phyloP scores from a whole-genome alignment of 2,113 vertebrate species.

The Aramus guarauna region DNA sequence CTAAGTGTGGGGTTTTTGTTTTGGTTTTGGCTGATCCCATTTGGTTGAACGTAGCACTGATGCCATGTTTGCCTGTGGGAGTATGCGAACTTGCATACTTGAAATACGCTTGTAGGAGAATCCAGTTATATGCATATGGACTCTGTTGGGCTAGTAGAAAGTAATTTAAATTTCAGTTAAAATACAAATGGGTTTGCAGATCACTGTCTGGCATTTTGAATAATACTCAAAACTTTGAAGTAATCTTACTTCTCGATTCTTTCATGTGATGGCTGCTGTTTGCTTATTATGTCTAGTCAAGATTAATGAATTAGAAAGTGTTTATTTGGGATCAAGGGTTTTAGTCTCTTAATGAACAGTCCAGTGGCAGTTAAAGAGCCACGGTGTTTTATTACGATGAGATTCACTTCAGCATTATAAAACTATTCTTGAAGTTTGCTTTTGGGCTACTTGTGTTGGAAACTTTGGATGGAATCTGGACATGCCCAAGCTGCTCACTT shows the following conservation, averaged over 20 bases:
- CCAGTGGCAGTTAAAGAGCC: background rate
- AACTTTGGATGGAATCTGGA: background rate
- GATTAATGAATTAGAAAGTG: background rate
- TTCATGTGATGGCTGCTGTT: background rate
- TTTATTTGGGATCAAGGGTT: background rate
- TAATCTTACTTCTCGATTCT: background rate
- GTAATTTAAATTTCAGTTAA: background rate
- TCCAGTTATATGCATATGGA: background rate
- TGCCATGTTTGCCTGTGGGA: background rate
- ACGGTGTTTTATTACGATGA: background rate
- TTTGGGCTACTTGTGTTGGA: background rate
- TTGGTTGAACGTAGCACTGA: background rate
- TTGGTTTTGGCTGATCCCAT: background rate
- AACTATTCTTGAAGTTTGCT: background rate
- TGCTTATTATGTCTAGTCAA: background rate
- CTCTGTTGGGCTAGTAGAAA: background rate
- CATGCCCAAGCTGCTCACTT: fast-evolving
- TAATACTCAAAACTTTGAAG: background rate
- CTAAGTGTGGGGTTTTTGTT: background rate
- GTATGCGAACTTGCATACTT: background rate
- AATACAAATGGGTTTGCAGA: background rate
- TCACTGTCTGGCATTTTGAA: background rate
- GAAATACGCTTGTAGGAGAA: background rate
- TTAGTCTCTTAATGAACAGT: background rate
- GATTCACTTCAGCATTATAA: background rate